Evolutionary conservation across 2,797 vertebrate species (phyloP).

Genomic region (Clarias platycephalus): DNA sequence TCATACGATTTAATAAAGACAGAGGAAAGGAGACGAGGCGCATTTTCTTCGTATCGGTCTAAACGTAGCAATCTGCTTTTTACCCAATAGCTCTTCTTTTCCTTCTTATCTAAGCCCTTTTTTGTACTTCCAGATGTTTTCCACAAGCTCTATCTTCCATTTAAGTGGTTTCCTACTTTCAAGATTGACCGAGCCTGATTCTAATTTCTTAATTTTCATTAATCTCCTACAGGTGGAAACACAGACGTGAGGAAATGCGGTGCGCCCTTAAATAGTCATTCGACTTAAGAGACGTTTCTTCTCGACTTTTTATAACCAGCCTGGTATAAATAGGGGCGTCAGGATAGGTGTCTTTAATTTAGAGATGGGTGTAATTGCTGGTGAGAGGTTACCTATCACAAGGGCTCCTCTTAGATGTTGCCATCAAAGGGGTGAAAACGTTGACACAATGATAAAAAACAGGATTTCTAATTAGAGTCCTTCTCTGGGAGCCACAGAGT

Average conservation of each 20-base stretch:
- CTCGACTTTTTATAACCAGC: slow-evolving; percentile 33
- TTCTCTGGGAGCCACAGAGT: slow-evolving; percentile 22
- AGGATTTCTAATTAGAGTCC: slow-evolving; percentile 50
- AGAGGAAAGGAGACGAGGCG: slow-evolving; percentile 25
- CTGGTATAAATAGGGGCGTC: slow-evolving; percentile 62
- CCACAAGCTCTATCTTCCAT: slow-evolving; percentile 39
- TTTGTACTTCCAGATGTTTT: slow-evolving; percentile 49
- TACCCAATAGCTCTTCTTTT: slow-evolving; percentile 35
- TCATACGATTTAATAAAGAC: slow-evolving; percentile 33
- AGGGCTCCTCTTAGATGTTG: slow-evolving; percentile 65
- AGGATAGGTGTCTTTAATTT: slow-evolving; percentile 76
- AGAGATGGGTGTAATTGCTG: slow-evolving; percentile 72
- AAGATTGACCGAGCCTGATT: slow-evolving; percentile 29
- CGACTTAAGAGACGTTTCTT: slow-evolving; percentile 59
- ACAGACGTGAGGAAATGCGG: slow-evolving; percentile 53
- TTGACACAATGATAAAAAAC: slow-evolving; percentile 53
- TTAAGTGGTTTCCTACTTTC: slow-evolving; percentile 52
- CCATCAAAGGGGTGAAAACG: slow-evolving; percentile 68
- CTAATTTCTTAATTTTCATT: slow-evolving; percentile 56
- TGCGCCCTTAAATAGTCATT: slow-evolving; percentile 44
- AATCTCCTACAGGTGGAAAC: slow-evolving; percentile 55
- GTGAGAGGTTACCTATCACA: slow-evolving; percentile 62
- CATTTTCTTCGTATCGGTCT: slow-evolving; percentile 30
- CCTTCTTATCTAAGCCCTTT: slow-evolving; percentile 48
- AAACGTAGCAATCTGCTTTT: slow-evolving; percentile 31